These are phyloP conservation scores for Ditylenchus dipsaci DNA, from an alignment of 1,140 invertebrate species.

Conservation along the genomic window DNA sequence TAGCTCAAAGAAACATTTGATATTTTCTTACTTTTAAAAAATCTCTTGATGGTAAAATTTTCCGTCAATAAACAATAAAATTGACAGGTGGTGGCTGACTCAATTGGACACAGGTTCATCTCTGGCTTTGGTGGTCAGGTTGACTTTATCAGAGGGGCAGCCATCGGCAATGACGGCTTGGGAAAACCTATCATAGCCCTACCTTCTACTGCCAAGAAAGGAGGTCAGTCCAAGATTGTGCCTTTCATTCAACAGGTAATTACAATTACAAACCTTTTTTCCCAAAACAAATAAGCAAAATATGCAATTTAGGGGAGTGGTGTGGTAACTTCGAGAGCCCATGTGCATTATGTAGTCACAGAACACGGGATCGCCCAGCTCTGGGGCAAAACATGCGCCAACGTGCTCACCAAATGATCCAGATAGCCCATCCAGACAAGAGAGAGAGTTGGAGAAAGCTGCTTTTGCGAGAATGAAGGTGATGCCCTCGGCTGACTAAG, in stretches of 20 bases:
- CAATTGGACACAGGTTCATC: constrained; percentile 81
- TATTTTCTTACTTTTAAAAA: no score
- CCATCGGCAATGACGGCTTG: constrained; percentile 72
- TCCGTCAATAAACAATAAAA: no score
- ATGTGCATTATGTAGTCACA: constrained; percentile 79
- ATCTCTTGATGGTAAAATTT: constrained; percentile 11
- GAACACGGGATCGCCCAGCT: constrained; percentile 83
- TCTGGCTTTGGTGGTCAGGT: constrained; percentile 69
- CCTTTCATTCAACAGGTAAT: constrained; percentile 69
- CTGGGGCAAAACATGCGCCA: constrained; percentile 84
- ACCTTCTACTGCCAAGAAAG: constrained; percentile 70
- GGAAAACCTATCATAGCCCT: constrained; percentile 90
- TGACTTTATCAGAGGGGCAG: constrained; percentile 86
- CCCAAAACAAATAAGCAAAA: no score
- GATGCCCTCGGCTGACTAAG: neutral
- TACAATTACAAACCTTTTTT: no score
- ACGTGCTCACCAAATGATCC: constrained; percentile 79
- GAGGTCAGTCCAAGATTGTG: constrained; percentile 77
- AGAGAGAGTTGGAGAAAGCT: constrained; percentile 76
- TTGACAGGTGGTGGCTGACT: constrained; percentile 67
- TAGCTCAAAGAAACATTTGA: no score
- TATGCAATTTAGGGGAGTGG: constrained; percentile 70
- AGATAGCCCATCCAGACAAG: constrained; percentile 83
- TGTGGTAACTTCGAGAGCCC: constrained; percentile 83
- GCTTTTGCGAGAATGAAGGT: constrained; percentile 60